Base-by-base conservation (phyloP, 2,888 invertebrate genomes). In the Heteropelma amictum region DNA sequence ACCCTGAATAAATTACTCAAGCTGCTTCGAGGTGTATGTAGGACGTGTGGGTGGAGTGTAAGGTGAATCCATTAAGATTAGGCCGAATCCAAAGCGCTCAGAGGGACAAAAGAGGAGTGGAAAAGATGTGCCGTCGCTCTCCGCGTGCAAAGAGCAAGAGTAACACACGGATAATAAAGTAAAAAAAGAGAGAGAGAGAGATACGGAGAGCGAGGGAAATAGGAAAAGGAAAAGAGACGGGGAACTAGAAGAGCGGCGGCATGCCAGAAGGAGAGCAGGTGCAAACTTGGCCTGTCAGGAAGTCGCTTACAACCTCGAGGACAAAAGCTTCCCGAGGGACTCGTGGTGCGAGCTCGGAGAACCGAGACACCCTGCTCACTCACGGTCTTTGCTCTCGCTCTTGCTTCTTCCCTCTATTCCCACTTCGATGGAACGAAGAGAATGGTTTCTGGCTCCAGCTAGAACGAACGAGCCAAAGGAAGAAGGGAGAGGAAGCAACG, bases 221-320 rank as follows among this genome's bases (percentile, higher is more conserved):
- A 49, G 45, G 17, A 8, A 68, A 12, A 38, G 68, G 45, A 33
- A 47, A 47, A 54, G 72, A 64, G 70, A 51, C 51, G 51, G 68
- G 38, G 56, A 77, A 68, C n/a, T n/a, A n/a, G n/a, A 72, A 77
- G 73, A 49, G 17, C 26, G 73, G 67, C 65, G 75, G 75, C 72
- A 49, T 75, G 79, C 78, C 79, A 81, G 83, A 83, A 83, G 83
- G 85, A 85, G 86, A 86, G 85, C 88, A 89, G 88, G 88, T 89
- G 88, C 87, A 88, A 89, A 89, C 85, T 87, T 87, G 86, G 86
- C 81, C 87, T 88, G 88, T 88, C 88, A 88, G 86, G 88, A 88
- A 88, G 89, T 89, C 88, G 88, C 88, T 89, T 88, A 88, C 87
- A 85, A 85, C 85, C 53, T 83, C 82, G 85, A 88, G 88, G 88